Conservation (phyloP, 2,888 invertebrate species). For the Polymixis flavicincta region DNA sequence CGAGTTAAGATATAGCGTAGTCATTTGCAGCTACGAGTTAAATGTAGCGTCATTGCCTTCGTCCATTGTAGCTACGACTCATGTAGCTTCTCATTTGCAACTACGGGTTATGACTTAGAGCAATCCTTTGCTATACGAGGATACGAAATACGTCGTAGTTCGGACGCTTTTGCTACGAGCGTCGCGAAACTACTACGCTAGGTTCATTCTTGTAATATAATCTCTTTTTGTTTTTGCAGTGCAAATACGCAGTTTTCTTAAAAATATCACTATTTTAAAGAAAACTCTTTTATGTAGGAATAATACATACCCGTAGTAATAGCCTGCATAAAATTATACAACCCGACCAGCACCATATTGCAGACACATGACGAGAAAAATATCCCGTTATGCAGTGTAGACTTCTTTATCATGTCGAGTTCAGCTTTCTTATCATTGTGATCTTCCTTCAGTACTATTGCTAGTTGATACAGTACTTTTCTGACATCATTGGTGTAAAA, state of each 20-base stretch:
- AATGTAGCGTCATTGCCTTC: too few relatives aligned
- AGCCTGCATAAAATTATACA: constrained; percentile 26
- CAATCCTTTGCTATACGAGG: not conserved
- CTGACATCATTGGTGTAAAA: constrained; percentile 30
- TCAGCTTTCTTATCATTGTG: constrained; percentile 43
- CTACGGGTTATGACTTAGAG: not conserved
- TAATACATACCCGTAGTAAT: constrained; percentile 24
- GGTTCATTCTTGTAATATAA: not conserved
- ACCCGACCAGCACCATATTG: constrained; percentile 41
- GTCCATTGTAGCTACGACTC: too few relatives aligned
- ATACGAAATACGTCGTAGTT: not conserved
- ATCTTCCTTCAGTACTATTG: constrained; percentile 31
- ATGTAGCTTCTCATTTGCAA: not conserved
- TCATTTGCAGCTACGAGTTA: not conserved
- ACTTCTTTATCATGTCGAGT: constrained; percentile 40
- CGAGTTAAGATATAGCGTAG: not conserved
- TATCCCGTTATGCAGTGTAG: constrained; percentile 37
- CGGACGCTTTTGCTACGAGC: not conserved
- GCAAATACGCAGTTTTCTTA: too few relatives aligned
- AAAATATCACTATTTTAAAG: too few relatives aligned
- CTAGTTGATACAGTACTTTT: constrained; percentile 29
- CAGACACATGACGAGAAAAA: constrained; percentile 45
- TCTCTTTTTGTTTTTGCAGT: too few relatives aligned
- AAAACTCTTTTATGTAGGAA: not conserved
- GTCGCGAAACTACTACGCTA: too few relatives aligned